Evolutionary conservation across 1,140 invertebrate species (phyloP).

Genomic region (Drosophila pachea): DNA sequence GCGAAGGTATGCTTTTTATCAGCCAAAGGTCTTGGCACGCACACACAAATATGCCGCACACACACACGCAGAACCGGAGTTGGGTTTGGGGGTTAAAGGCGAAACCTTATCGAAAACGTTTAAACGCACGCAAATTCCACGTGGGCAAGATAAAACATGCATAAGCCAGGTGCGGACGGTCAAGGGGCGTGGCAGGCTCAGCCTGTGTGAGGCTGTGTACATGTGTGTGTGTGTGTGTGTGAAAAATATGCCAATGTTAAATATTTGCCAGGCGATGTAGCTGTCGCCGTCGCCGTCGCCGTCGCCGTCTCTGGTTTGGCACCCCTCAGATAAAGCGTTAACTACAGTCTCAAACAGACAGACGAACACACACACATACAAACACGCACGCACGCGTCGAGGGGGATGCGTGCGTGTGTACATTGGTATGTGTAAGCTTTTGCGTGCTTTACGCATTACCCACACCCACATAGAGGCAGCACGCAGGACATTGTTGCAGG

Average conservation of each 20-base stretch:
- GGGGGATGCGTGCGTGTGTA: slow-evolving; percentile 17
- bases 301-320: slow-evolving; percentile 56
- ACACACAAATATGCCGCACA: slow-evolving; percentile 67
- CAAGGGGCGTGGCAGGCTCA: slow-evolving; percentile 38
- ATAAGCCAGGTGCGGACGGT: slow-evolving; percentile 57
- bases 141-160: slow-evolving; percentile 76
- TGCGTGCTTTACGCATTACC: slow-evolving; percentile 76
- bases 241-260: slow-evolving; percentile 76
- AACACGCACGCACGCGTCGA: no score
- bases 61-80: slow-evolving; percentile 37
- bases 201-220: slow-evolving; percentile 10
- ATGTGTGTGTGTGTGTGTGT: slow-evolving; percentile 45
- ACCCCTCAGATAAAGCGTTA: slow-evolving; percentile 73
- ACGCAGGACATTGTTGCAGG: slow-evolving; percentile 71
- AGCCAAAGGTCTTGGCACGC: slow-evolving; percentile 73
- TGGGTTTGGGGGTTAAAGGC: slow-evolving; percentile 65
- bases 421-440: slow-evolving; percentile 69
- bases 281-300: no score
- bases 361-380: slow-evolving; percentile 23
- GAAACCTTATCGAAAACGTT: slow-evolving; percentile 76
- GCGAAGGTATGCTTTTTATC: slow-evolving; percentile 71
- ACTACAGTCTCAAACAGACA: slow-evolving; percentile 55
- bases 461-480: slow-evolving; percentile 29
- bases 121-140: slow-evolving; percentile 76
- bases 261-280: slow-evolving; percentile 70